A percentile compares a stretch with the other conserved stretches of the same genome.
These are phyloP conservation scores for Psilopsiagon aymara DNA, from an alignment of 2,113 vertebrate genomes.

Conservation along the genomic window DNA sequence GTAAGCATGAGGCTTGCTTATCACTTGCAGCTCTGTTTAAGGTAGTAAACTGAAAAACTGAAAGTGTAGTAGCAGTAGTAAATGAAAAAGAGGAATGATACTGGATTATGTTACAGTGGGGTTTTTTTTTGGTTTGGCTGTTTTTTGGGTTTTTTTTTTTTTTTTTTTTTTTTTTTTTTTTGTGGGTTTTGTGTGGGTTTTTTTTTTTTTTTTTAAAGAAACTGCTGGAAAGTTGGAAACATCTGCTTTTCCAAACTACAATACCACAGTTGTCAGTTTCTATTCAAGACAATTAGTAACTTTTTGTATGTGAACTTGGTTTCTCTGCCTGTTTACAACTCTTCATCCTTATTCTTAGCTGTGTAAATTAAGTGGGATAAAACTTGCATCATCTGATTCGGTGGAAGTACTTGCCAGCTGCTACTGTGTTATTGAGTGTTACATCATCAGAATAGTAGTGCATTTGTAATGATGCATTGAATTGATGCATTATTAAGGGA, in stretches of 20 bases:
- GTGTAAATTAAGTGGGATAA: not conserved
- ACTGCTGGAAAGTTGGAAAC: not conserved
- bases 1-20: not conserved
- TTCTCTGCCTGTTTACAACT: not conserved
- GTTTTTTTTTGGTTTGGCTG: too few species aligned
- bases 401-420: constrained; percentile 31
- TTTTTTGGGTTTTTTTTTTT: not conserved
- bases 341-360: not conserved
- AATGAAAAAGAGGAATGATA: not conserved
- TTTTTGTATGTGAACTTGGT: not conserved
- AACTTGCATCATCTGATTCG: not conserved
- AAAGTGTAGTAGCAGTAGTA: not conserved
- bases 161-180: not conserved
- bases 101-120: fast-evolving
- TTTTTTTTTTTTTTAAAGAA: not conserved
- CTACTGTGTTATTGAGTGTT: constrained; percentile 64
- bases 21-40: not conserved
- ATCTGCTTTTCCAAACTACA: not conserved
- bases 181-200: too few species aligned
- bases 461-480: constrained; percentile 26
- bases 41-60: not conserved
- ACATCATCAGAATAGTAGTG: constrained; percentile 26
- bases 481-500: constrained; percentile 38
- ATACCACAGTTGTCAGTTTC: not conserved
- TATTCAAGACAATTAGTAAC: not conserved